phyloP scores from a whole-genome alignment of 2,797 vertebrate species.

The Dendrocincla fuliginosa region DNA sequence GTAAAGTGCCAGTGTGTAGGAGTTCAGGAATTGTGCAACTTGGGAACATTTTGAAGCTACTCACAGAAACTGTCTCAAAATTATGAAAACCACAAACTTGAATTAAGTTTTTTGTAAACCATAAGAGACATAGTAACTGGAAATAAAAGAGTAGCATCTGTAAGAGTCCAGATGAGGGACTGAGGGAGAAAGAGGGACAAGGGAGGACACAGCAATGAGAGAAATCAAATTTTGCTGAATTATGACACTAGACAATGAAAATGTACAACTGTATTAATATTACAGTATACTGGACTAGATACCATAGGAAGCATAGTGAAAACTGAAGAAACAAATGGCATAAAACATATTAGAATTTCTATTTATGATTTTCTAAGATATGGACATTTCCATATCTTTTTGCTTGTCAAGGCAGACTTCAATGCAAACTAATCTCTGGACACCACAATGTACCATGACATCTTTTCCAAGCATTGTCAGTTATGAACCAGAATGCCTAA shows the following conservation, averaged over 20 bases:
- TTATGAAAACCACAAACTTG: background rate
- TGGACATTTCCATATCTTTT: background rate
- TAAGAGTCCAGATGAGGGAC: background rate
- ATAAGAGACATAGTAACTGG: background rate
- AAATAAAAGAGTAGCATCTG: background rate
- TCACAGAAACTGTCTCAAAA: background rate
- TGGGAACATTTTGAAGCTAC: background rate
- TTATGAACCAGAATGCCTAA: background rate
- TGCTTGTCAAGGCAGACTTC: background rate
- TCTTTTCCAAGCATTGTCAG: background rate
- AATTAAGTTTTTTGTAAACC: background rate
- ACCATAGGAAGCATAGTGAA: background rate
- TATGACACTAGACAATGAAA: background rate
- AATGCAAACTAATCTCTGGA: background rate
- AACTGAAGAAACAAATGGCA: background rate
- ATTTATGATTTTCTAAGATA: background rate
- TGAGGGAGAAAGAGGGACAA: background rate
- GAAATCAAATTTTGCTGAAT: background rate
- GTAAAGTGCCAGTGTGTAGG: background rate
- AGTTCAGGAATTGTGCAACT: background rate
- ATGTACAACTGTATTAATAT: background rate
- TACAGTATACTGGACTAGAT: background rate
- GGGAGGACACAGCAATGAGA: background rate
- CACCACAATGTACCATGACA: accelerated
- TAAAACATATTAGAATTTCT: background rate